A percentile compares a stretch with the other conserved stretches of the same genome.
These are phyloP conservation scores for Eclectus roratus DNA, from an alignment of 2,113 vertebrate species.

Conservation along the genomic window DNA sequence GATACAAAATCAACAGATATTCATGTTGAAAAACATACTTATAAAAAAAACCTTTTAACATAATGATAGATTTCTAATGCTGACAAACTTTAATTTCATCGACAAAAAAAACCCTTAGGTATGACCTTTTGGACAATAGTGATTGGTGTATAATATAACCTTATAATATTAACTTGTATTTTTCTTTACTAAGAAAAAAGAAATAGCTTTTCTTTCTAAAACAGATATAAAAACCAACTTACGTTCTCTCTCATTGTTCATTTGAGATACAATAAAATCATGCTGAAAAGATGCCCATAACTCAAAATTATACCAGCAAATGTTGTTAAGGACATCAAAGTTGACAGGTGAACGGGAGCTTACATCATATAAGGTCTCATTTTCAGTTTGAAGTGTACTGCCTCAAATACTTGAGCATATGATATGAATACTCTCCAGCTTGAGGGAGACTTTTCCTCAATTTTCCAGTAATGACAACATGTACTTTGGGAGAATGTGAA, in stretches of 20 bases:
- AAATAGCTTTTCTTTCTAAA: background rate
- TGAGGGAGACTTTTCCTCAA: background rate
- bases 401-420: background rate
- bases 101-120: background rate
- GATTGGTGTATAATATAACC: background rate
- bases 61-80: background rate
- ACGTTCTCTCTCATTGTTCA: background rate
- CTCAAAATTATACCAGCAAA: background rate
- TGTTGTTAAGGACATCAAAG: background rate
- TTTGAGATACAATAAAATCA: background rate
- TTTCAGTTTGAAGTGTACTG: background rate
- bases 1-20: background rate
- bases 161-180: background rate
- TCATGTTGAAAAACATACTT: background rate
- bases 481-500: background rate
- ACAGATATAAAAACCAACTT: background rate
- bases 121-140: background rate
- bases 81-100: background rate
- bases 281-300: background rate
- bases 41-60: background rate
- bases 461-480: background rate
- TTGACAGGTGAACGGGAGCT: background rate
- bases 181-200: background rate
- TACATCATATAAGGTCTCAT: background rate
- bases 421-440: background rate